Conservation (phyloP, 2,113 vertebrate genomes). For the Pedetes capensis region DNA sequence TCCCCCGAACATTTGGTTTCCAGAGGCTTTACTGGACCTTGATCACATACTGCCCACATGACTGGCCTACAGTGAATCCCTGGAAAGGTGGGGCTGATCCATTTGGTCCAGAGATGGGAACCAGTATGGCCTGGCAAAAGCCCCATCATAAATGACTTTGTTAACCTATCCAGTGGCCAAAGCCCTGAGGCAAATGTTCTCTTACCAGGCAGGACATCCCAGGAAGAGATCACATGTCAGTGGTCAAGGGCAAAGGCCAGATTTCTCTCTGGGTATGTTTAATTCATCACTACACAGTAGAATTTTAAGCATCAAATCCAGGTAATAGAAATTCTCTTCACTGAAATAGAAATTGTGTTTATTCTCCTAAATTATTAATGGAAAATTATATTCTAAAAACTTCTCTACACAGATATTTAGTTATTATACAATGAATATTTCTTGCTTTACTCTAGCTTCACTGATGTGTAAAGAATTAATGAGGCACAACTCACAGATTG, state of each 20-base stretch:
- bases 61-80: neutral
- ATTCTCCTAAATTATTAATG: constrained; percentile 57
- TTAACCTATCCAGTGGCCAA: neutral
- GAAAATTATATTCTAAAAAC: constrained; percentile 37
- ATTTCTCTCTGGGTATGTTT: neutral
- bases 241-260: neutral
- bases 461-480: constrained; percentile 76
- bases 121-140: neutral
- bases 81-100: neutral
- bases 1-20: neutral
- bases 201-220: neutral
- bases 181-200: neutral
- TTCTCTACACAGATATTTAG: constrained; percentile 32
- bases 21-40: neutral
- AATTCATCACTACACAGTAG: neutral
- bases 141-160: neutral
- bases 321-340: neutral
- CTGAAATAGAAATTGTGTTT: neutral
- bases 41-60: too few relatives aligned
- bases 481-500: constrained; percentile 66
- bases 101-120: neutral
- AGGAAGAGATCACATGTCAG: neutral
- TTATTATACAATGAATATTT: constrained; percentile 60
- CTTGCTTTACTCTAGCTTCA: constrained; percentile 62
- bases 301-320: constrained; percentile 10